phyloP scores from a whole-genome alignment of 1,140 invertebrate species.

The Apolygus lucorum region DNA sequence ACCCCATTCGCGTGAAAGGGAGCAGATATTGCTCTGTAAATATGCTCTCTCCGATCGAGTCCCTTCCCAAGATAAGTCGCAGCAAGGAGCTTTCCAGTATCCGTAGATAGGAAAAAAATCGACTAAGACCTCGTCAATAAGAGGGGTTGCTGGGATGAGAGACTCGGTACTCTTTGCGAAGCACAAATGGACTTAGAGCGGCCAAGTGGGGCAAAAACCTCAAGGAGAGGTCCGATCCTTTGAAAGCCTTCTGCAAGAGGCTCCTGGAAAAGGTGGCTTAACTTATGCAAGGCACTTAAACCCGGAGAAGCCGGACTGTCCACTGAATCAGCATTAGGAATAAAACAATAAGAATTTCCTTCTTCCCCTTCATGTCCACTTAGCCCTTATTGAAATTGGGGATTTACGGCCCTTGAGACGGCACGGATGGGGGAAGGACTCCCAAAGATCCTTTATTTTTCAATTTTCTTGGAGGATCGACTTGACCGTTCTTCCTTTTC shows the following conservation, averaged over 20 bases:
- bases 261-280: neutral
- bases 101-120: too few relatives aligned
- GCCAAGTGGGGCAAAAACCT: too few relatives aligned
- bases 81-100: too few relatives aligned
- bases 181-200: too few relatives aligned
- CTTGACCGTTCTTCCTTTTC: neutral
- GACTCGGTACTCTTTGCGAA: too few relatives aligned
- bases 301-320: neutral
- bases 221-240: too few relatives aligned
- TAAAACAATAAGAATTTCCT: constrained; percentile 9
- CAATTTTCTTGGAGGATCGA: neutral
- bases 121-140: too few relatives aligned
- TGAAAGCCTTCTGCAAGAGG: neutral
- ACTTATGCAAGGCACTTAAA: constrained; percentile 5
- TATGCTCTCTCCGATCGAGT: too few relatives aligned
- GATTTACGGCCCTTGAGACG: neutral
- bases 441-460: constrained; percentile 7
- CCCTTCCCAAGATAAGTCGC: too few relatives aligned
- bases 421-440: neutral
- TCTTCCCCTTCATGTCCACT: constrained; percentile 2
- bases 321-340: constrained; percentile 16
- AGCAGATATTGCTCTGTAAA: too few relatives aligned
- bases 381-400: constrained; percentile 15
- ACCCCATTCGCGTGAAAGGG: too few relatives aligned
- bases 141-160: too few relatives aligned